Conservation (phyloP, 92 coral and sea anemone genomes). For the Heteractis magnifica region DNA sequence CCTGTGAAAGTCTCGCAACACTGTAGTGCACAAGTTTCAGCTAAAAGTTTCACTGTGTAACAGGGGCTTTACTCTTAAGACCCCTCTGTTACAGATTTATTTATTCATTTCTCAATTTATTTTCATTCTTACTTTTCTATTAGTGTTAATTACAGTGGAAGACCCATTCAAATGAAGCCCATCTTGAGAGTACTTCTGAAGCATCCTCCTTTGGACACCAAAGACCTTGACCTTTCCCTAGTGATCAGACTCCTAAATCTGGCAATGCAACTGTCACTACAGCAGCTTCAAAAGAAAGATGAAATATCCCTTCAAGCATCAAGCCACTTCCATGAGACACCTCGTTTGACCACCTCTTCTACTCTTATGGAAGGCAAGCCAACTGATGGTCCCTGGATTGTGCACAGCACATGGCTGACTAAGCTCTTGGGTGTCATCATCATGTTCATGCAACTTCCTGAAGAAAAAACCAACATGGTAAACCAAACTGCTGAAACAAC, state of each 20-base stretch:
- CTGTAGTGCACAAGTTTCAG: too few relatives aligned
- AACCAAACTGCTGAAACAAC: background rate
- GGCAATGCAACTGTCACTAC: slow-evolving; percentile 34
- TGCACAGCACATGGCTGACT: slow-evolving; percentile 63
- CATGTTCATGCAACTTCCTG: slow-evolving; percentile 49
- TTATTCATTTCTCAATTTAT: slow-evolving; percentile 8
- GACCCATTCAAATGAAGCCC: slow-evolving; percentile 40
- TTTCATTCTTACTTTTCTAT: background rate
- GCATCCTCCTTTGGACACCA: slow-evolving; percentile 36
- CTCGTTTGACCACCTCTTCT: slow-evolving; percentile 36
- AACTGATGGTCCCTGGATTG: slow-evolving; percentile 40
- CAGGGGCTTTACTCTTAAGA: too few relatives aligned
- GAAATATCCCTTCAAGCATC: slow-evolving; percentile 45
- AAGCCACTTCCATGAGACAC: slow-evolving; percentile 43
- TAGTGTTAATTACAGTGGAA: slow-evolving; percentile 41
- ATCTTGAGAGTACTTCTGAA: slow-evolving; percentile 31
- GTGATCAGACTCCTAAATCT: slow-evolving; percentile 23
- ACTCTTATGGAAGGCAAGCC: slow-evolving; percentile 28
- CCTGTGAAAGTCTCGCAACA: too few relatives aligned
- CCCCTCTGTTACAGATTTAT: too few relatives aligned
- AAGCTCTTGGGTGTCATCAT: slow-evolving; percentile 52
- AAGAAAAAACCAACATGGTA: background rate
- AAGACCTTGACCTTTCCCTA: slow-evolving; percentile 24
- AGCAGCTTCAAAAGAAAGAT: slow-evolving; percentile 29
- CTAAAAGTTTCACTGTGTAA: too few relatives aligned